phyloP scores from a whole-genome alignment of 2,888 invertebrate species.

The Caprella mutica region DNA sequence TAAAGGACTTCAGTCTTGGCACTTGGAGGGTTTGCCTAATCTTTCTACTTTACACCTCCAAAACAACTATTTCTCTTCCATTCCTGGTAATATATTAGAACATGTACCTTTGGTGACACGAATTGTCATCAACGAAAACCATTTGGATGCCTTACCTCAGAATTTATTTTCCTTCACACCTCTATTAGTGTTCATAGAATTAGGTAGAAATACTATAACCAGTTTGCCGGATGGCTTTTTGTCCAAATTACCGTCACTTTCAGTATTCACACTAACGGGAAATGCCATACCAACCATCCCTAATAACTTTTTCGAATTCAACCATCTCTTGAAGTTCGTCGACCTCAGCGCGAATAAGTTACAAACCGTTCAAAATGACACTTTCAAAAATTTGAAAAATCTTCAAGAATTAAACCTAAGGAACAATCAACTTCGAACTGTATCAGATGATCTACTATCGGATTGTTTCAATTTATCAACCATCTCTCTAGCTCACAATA shows the following conservation, averaged over 20 bases:
- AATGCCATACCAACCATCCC: too few relatives aligned
- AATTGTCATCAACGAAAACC: conserved; percentile 50
- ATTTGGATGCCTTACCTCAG: conserved; percentile 48
- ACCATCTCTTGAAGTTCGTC: conserved; percentile 36
- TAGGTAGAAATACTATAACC: conserved; percentile 54
- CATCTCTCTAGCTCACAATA: neutral
- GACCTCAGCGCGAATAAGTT: conserved; percentile 45
- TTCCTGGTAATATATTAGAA: conserved; percentile 52
- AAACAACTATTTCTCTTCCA: conserved; percentile 49
- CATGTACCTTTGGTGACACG: conserved; percentile 49
- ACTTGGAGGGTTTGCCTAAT: conserved; percentile 3
- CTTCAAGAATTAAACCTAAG: conserved; percentile 47
- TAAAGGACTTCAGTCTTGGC: conserved; percentile 1
- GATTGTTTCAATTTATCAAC: neutral
- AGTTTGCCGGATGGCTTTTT: conserved; percentile 34
- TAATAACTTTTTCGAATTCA: too few relatives aligned
- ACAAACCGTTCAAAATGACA: conserved; percentile 40
- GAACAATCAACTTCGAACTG: conserved; percentile 41
- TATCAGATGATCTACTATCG: neutral
- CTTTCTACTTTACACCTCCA: conserved; percentile 42
- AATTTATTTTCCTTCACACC: conserved; percentile 52
- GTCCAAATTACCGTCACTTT: too few relatives aligned
- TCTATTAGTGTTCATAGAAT: conserved; percentile 53
- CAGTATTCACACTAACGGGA: too few relatives aligned
- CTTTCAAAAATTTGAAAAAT: conserved; percentile 47